phyloP scores from a whole-genome alignment of 2,888 invertebrate species.

The Calephelis perditalis region DNA sequence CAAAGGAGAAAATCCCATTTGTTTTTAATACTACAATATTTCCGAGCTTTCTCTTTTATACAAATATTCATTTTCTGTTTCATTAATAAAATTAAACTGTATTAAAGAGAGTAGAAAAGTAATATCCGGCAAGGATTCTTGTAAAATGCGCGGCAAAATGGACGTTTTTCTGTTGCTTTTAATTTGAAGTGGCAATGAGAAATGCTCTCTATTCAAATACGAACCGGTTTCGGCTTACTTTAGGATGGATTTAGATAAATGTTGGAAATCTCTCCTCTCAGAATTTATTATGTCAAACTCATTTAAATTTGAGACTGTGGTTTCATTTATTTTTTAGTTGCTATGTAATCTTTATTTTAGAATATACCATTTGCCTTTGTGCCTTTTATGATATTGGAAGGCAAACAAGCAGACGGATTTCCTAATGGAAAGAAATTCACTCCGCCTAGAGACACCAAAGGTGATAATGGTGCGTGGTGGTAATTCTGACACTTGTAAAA shows the following conservation, averaged over 20 bases:
- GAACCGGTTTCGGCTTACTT: constrained; percentile 20
- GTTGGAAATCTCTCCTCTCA: background rate
- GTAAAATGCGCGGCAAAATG: constrained; percentile 47
- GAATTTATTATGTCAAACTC: background rate
- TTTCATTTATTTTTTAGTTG: background rate
- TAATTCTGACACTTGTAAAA: no score
- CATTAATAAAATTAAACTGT: constrained; percentile 71
- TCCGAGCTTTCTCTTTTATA: constrained; percentile 30
- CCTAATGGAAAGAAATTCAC: no score
- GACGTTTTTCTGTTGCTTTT: constrained; percentile 42
- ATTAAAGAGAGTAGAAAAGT: constrained; percentile 53
- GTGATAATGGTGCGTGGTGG: no score
- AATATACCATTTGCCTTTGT: no score
- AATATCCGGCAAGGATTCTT: constrained; percentile 53
- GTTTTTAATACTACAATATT: background rate
- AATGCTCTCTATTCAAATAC: constrained; percentile 31
- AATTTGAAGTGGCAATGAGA: constrained; percentile 41
- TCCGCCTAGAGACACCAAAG: no score
- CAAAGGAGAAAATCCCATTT: background rate
- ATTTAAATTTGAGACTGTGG: background rate
- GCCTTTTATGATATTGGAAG: no score
- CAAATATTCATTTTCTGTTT: constrained; percentile 69
- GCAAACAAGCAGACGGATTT: no score
- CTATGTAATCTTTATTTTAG: no score
- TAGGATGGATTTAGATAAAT: constrained; percentile 13